Evolutionary conservation across 1,140 invertebrate genomes (phyloP), one percentile per base, ranked within the genome.

Genomic region (Cyphomyrmex costatus): DNA sequence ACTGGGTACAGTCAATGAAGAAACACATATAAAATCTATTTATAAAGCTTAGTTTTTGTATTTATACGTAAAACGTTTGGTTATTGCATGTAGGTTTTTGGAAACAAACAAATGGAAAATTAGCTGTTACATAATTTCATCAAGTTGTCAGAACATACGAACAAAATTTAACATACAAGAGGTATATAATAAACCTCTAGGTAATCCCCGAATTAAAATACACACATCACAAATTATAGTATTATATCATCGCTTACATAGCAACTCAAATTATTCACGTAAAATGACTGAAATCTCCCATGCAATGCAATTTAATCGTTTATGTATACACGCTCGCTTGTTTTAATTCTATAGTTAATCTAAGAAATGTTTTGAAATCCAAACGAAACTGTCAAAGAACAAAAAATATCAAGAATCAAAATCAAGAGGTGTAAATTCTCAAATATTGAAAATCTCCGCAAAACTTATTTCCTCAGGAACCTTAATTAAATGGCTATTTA

Each of bases 1-100:
- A 27, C 36, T 16, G 14, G 6, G 86, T 90, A 90, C 89, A 90
- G 53, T 83, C 83, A 24, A 42, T 21, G 53, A 60, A 89, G 74
- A 78, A 88, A 85, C 24, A 36, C n/a, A 24, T 8, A 74, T 24
- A 58, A 42, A 49, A 70, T 61, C 71, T 51, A 30, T 68, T 66
- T 51, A n/a, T 74, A 33, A 66, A 68, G 56, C 8, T 49, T 36
- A n/a, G 30, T 46, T 27, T n/a, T 27, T 27, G n/a, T 60, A 49
- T 61, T n/a, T n/a, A n/a, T n/a, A n/a, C n/a, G n/a, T 61, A 56
- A 71, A 42, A 51, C 27, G n/a, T 60, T 33, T 60, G 49, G n/a
- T 60, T 49, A 21, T 73, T 53, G 77, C 77, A 80, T 61, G 79
- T 24, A 49, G 51, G n/a, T 60, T 46, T 82, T 82, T 12, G 19